Evolutionary conservation across 2,888 invertebrate genomes (phyloP).

Genomic region (Trichopoda pennipes): DNA sequence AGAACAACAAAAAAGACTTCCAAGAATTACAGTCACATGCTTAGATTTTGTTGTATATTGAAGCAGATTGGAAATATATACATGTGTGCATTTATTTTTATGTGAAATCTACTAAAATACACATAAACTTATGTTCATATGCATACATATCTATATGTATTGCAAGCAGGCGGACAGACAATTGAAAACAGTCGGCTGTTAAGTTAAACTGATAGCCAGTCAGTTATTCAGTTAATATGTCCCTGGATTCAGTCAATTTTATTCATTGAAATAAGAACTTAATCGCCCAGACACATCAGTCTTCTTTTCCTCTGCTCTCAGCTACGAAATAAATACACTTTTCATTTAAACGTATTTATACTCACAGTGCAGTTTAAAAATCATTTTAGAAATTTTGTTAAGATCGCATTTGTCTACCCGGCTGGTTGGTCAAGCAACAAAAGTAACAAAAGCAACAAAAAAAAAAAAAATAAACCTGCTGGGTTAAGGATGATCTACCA

Average conservation of each 20-base stretch:
- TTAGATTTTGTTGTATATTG: conserved; percentile 12
- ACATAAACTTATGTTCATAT: neutral
- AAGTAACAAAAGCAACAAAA: too few species aligned
- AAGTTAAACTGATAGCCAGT: conserved; percentile 26
- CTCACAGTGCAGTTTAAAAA: conserved; percentile 10
- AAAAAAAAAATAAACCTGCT: conserved; percentile 46
- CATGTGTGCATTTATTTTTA: conserved; percentile 10
- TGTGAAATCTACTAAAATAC: neutral
- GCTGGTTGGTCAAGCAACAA: conserved; percentile 5
- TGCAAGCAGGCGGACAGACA: neutral
- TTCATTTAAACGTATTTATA: conserved; percentile 17
- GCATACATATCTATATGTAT: neutral
- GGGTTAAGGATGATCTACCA: conserved; percentile 67
- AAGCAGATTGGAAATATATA: neutral
- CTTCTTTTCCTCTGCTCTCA: conserved; percentile 31
- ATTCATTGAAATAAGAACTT: conserved; percentile 76
- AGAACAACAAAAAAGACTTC: too few species aligned
- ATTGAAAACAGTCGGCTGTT: too few species aligned
- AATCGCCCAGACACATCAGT: conserved; percentile 72
- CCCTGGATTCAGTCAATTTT: conserved; percentile 66
- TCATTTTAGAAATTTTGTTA: conserved; percentile 3
- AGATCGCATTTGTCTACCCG: neutral
- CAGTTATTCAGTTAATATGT: conserved; percentile 67
- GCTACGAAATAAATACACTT: conserved; percentile 10
- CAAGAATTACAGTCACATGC: conserved; percentile 54